Evolutionary conservation across 1,140 invertebrate species (phyloP), one percentile per base, ranked within the genome.

Genomic region (Brachionus angularis): DNA sequence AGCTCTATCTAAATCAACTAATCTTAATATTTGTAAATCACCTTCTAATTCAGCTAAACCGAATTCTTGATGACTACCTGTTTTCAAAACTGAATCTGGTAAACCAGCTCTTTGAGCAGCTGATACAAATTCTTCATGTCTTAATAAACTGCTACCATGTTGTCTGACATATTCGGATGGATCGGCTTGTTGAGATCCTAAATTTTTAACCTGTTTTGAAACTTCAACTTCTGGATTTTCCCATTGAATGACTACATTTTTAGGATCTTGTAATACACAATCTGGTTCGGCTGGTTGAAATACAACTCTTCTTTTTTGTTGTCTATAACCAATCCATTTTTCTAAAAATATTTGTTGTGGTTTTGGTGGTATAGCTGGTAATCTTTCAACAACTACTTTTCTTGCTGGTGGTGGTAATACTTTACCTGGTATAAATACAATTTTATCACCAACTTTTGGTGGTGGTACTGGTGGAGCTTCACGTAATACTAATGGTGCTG

Each of bases 181-280:
- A 21, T 71, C 52, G 16, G 39, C 70, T 47, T 55, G 7, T 18
- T 25, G 5, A 0, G 58, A 34, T 21, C 70, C 70, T 12, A 71
- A 16, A 12, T 61, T 58, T 53, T 47, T 55, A 16, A 39, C 27
- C 7, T 46, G n/a, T n/a, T 47, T 27, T 14, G 16, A 33, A 33
- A 55, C 39, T 33, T 71, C 36, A 39, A 71, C 50, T 42, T 71
- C 34, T 14, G 70, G 70, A 5, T 33, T 2, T 5, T 53, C 36
- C 70, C 70, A 71, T 61, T 71, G 44, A 46, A 71, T 71, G 7
- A 71, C 34, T 33, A 53, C 36, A 47, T 71, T 71, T 33, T 23
- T 44, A 21, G 46, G 34, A 71, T 39, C 29, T 47, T 25, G 23
- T 29, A 49, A 14, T 36, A 34, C 34, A 34, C 52, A 55, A 12